phyloP scores from a whole-genome alignment of 64 coral and sea anemone species.

The Orbicella faveolata region DNA sequence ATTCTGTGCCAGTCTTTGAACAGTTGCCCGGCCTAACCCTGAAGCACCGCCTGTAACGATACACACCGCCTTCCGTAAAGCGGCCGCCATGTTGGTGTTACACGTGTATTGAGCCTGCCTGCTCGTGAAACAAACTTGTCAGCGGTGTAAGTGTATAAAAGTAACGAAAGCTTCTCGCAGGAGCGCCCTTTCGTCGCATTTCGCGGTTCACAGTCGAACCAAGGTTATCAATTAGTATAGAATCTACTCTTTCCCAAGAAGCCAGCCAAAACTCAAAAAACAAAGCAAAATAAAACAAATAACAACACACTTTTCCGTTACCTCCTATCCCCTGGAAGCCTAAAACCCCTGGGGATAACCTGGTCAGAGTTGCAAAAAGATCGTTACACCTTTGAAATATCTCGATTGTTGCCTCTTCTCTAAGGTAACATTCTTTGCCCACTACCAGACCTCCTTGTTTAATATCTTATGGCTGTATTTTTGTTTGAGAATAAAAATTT shows the following conservation, averaged over 20 bases:
- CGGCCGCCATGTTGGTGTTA: conserved; percentile 76
- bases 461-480: no score
- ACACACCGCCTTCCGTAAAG: conserved; percentile 52
- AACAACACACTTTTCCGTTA: no score
- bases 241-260: no score
- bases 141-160: not conserved
- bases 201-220: no score
- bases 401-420: not conserved
- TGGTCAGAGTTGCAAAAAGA: not conserved
- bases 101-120: not conserved
- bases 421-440: not conserved
- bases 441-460: no score
- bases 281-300: no score
- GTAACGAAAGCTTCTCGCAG: not conserved
- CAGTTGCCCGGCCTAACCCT: conserved; percentile 85
- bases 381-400: not conserved
- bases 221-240: no score
- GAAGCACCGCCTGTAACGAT: conserved; percentile 93
- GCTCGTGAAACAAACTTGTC: not conserved
- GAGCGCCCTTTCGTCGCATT: no score
- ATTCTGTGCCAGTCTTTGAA: conserved; percentile 73
- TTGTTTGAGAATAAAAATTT: no score
- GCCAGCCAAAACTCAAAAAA: no score
- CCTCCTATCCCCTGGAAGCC: no score
- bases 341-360: no score